phyloP scores from a whole-genome alignment of 2,888 invertebrate species.

The Suillia variegata region DNA sequence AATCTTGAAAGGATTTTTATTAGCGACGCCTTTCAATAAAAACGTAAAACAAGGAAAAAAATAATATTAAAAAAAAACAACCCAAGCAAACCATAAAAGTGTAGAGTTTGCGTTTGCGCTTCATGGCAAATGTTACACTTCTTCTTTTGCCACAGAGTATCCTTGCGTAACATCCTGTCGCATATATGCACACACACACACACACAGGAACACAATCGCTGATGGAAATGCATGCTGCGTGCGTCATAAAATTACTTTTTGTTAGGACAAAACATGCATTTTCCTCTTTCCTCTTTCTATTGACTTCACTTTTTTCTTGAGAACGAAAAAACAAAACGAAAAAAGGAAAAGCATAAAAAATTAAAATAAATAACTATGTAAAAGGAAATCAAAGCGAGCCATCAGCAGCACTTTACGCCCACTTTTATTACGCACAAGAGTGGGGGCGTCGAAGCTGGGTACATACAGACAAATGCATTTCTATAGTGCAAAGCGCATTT shows the following conservation, averaged over 20 bases:
- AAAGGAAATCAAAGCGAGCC: too few relatives aligned
- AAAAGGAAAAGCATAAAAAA: too few relatives aligned
- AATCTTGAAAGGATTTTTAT: constrained; percentile 50
- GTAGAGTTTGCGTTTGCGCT: constrained; percentile 30
- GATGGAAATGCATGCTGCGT: constrained; percentile 29
- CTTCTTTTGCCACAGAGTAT: not conserved
- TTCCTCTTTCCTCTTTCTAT: not conserved
- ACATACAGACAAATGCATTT: not conserved
- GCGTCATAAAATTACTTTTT: constrained; percentile 55
- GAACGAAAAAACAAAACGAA: too few relatives aligned
- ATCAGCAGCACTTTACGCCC: too few relatives aligned
- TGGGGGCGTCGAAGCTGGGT: not conserved
- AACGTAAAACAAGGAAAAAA: constrained; percentile 6
- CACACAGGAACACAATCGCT: not conserved
- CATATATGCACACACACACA: too few relatives aligned
- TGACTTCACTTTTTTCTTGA: too few relatives aligned
- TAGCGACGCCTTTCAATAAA: constrained; percentile 34
- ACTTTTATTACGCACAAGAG: not conserved
- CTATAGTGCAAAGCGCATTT: not conserved
- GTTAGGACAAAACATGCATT: constrained; percentile 48
- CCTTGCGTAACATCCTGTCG: constrained; percentile 21
- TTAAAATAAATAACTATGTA: too few relatives aligned
- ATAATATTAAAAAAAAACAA: constrained; percentile 10
- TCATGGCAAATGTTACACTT: constrained; percentile 7
- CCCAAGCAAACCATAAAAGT: constrained; percentile 18